Evolutionary conservation across 2,888 invertebrate species (phyloP).

Genomic region (Parnassius orleans): DNA sequence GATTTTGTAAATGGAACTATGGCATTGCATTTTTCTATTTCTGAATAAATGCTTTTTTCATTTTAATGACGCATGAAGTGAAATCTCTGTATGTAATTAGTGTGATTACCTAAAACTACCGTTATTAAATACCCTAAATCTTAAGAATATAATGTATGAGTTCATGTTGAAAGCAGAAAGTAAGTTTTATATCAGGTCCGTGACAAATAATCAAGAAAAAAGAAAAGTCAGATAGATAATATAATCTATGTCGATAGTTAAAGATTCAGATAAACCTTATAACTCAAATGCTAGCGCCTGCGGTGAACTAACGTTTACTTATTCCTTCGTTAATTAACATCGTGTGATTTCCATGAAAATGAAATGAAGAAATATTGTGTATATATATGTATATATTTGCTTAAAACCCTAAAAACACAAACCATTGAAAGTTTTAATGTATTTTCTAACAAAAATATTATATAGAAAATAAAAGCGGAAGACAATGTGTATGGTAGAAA

Average conservation of each 20-base stretch:
- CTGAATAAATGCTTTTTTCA: slow-evolving; percentile 48
- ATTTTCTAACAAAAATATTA: too few species aligned
- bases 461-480: too few species aligned
- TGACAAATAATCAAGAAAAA: not conserved
- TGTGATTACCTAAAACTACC: not conserved
- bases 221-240: not conserved
- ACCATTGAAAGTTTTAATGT: too few species aligned
- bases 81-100: not conserved
- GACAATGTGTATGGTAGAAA: too few species aligned
- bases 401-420: too few species aligned
- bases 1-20: slow-evolving; percentile 38
- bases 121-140: not conserved
- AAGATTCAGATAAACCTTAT: not conserved
- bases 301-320: not conserved
- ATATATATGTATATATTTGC: too few species aligned
- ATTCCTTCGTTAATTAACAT: not conserved
- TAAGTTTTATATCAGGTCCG: not conserved
- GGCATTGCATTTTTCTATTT: slow-evolving; percentile 41
- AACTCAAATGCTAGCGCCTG: not conserved
- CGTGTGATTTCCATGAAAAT: too few species aligned
- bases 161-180: not conserved
- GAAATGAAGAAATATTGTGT: too few species aligned
- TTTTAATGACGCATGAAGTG: slow-evolving; percentile 31
- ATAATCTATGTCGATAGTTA: not conserved
- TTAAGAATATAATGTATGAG: not conserved